Evolutionary conservation across 2,888 invertebrate species (phyloP), one percentile per base, ranked within the genome.

Genomic region (Drosophila nr. perissopoda): DNA sequence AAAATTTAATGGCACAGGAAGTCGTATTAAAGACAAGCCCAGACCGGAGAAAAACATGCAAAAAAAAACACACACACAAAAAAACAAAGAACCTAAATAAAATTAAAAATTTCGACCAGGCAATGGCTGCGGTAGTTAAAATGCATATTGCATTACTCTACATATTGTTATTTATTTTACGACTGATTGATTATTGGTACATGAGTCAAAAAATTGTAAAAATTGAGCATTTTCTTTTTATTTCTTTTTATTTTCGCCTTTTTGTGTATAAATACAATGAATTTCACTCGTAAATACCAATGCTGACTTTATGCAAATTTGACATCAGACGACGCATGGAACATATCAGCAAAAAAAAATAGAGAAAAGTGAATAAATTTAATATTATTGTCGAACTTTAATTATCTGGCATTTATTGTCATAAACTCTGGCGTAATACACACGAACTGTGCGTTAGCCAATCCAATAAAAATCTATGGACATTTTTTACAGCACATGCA

Each of bases 261-360:
- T 53, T 25, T 54, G 33, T 27, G 33, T 27, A 63, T 69, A 76
- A 64, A 73, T 56, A 67, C 76, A 76, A 62, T 67, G 63, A 62
- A 63, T 69, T 88, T 75, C 78, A 76, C 73, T 76, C 81, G 84
- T 83, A 87, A 85, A 82, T 61, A 71, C 67, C 85, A 87, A 85
- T 85, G 84, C 89, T 85, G 85, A 87, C 89, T 85, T 85, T 89
- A 85, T 85, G 84, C 85, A 85, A 89, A 89, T 89, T 79, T 53
- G 53, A 53, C 58, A 33, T 73, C 56, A 65, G 29, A 7, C 52
- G 21, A 62, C 38, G 54, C 51, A 45, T 45, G 16, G 40, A 31
- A 5, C 56, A 57, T 54, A 54, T 29, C 40, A 45, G 40, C n/a
- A 21, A 42, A 42, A 25, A 61, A 31, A 54, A 70, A 66, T 52